Evolutionary conservation across 1,140 invertebrate genomes (phyloP).

Genomic region (Formica selysi): DNA sequence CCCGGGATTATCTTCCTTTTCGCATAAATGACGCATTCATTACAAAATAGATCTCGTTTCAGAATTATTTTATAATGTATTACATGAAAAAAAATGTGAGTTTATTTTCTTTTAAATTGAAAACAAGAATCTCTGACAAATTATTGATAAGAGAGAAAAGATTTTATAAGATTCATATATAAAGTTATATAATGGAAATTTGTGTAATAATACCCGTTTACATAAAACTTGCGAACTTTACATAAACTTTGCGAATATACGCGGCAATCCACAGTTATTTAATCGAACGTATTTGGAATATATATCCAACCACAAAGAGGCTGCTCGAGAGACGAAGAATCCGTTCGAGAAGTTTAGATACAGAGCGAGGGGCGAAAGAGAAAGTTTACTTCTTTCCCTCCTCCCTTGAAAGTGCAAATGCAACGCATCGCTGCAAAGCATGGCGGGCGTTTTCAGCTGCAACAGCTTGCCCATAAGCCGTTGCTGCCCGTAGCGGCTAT

Average conservation of each 20-base stretch:
- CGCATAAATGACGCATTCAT: constrained; percentile 26
- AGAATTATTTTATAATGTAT: constrained; percentile 8
- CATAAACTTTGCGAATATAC: constrained; percentile 7
- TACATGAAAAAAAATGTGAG: background rate
- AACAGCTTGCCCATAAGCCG: constrained; percentile 60
- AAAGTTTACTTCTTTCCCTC: constrained; percentile 43
- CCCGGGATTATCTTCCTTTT: constrained; percentile 8
- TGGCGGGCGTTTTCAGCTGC: constrained; percentile 6
- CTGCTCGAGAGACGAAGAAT: constrained; percentile 13
- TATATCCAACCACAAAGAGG: constrained; percentile 3
- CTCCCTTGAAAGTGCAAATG: constrained; percentile 23
- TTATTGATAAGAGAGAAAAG: background rate
- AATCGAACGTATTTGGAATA: constrained; percentile 6
- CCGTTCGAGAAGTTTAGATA: constrained; percentile 23
- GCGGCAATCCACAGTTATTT: constrained; percentile 33
- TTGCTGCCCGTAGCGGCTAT: background rate
- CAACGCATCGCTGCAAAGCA: constrained; percentile 34
- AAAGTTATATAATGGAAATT: constrained; percentile 18
- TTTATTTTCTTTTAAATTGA: background rate
- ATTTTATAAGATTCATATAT: constrained; percentile 2
- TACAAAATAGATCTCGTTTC: background rate
- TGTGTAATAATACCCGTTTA: constrained; percentile 15
- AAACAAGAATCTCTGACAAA: background rate
- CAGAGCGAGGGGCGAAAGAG: constrained; percentile 1
- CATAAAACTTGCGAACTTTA: background rate